Evolutionary conservation across 2,797 vertebrate species (phyloP).

Genomic region (Lerista edwardsae): DNA sequence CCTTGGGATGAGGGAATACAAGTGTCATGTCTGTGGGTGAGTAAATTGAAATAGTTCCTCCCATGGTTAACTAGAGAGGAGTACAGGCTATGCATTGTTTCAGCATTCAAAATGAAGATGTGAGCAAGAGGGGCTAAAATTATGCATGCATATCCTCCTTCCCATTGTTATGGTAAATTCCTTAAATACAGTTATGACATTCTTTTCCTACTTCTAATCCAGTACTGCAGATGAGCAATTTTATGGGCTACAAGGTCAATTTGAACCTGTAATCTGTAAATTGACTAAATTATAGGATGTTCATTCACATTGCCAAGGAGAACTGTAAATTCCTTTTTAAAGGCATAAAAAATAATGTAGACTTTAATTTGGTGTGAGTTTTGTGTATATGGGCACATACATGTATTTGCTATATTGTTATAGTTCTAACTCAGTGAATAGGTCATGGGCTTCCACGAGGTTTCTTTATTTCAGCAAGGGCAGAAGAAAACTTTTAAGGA

Average conservation of each 20-base stretch:
- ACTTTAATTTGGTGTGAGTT: conserved; percentile 70
- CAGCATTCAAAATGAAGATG: conserved; percentile 72
- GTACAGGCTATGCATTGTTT: conserved; percentile 73
- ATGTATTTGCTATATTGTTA: conserved; percentile 68
- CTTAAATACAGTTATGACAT: conserved; percentile 87
- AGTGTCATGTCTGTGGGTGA: conserved; percentile 99
- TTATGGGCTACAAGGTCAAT: conserved; percentile 86
- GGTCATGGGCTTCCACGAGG: conserved; percentile 63
- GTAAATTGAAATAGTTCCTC: conserved; percentile 76
- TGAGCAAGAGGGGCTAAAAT: conserved; percentile 79
- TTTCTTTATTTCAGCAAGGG: conserved; percentile 67
- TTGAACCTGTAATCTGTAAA: conserved; percentile 89
- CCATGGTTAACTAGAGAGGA: conserved; percentile 58
- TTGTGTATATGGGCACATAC: conserved; percentile 42
- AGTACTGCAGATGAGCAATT: conserved; percentile 83
- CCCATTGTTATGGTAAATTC: conserved; percentile 86
- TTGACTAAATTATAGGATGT: conserved; percentile 90
- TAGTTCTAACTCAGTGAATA: conserved; percentile 75
- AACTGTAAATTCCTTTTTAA: conserved; percentile 84
- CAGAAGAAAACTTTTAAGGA: conserved; percentile 68
- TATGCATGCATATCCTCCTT: conserved; percentile 81
- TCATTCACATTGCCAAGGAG: conserved; percentile 84
- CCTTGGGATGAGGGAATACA: conserved; percentile 99
- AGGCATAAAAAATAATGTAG: conserved; percentile 81
- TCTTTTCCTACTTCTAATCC: conserved; percentile 83